Base-by-base conservation (phyloP, 2,888 invertebrate genomes). In the Leptopilina syphax region DNA sequence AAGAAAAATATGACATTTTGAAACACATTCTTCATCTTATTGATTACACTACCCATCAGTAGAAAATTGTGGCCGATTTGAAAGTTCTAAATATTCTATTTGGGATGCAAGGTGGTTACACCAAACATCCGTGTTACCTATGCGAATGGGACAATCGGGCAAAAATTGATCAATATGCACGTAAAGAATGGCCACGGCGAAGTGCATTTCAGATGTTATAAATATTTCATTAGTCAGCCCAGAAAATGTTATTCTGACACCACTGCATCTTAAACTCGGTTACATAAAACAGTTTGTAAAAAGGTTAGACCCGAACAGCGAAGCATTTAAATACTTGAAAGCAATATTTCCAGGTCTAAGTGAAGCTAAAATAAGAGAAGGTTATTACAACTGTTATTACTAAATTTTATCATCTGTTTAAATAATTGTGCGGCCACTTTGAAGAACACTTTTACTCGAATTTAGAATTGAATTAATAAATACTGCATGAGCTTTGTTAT, bases 141-240 rank as follows among this genome's bases (percentile, higher is more conserved):
- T 86, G 85, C 79, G 41, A 84, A 34, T 87, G 86, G 85, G 85
- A 86, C 70, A 86, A 86, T 76, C 73, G 85, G 79, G 84, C 83
- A 60, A 60, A 18, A 65, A 83, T 79, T 65, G 24, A 84, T 47
- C 34, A 83, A n/a, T 82, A 86, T 76, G 47, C 41, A 65, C 18
- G 44, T 18, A 77, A 18, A 44, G 44, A 77, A 41, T 77, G 65
- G 65, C 77, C 65, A 47, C 9, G 13, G 44, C 63, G 65, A 41
- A 65, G 12, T 57, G 18, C n/a, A 7, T 44, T 77, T 12, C n/a
- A 77, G 65, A 13, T 76, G 24, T 79, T 27, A 50, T 65, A 13
- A 24, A 68, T 24, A 4, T 13, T 9, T 73, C 80, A 24, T 65
- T 82, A 47, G 76, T 82, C 50, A 3, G 57, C 1, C 50, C 63